Evolutionary conservation across 2,888 invertebrate genomes (phyloP), one percentile per base, ranked within the genome.

Genomic region (Aporophyla lueneburgensis): DNA sequence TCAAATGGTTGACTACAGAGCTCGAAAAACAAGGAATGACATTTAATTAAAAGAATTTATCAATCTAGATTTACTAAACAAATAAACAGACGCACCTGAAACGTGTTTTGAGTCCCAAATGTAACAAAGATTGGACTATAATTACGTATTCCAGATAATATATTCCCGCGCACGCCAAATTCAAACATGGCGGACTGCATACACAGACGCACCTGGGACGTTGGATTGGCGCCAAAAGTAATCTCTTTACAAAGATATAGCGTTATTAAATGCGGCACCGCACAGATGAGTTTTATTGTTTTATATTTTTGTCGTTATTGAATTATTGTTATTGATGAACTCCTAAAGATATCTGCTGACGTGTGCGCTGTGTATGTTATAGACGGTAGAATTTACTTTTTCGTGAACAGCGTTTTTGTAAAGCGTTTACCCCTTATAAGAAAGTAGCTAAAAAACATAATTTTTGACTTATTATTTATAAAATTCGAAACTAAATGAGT

Each of bases 221-320:
- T 71, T 86, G 86, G 86, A 86, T 66, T 75, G 40, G 56, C 71
- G 86, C 84, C 86, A 86, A 84, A 85, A 85, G 83, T 83, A 83
- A 83, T 85, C 72, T 82, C 59, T 5, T 24, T 69, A 82, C 78
- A 73, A 82, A 85, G 74, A 85, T 85, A 61, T 71, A 85, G 56
- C 5, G 49, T 46, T 24, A 71, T 74, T 70, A 74, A 71, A 83
- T 72, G 63, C 33, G 71, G 74, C 58, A 49, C 33, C 69, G 74
- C 58, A 49, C 65, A 71, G 19, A 67, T 53, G 65, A 65, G 21
- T 73, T 76, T 80, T 73, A 71, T 83, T 71, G 62, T 61, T 69
- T 33, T 54, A 49, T 27, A 1, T 40, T 27, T 74, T 68, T 65
- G 43, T 70, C 51, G n/a, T 46, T 51, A 61, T 58, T 27, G 3